These are phyloP conservation scores for Ornithoptera alexandrae DNA, from an alignment of 2,888 invertebrate species.

Conservation along the genomic window DNA sequence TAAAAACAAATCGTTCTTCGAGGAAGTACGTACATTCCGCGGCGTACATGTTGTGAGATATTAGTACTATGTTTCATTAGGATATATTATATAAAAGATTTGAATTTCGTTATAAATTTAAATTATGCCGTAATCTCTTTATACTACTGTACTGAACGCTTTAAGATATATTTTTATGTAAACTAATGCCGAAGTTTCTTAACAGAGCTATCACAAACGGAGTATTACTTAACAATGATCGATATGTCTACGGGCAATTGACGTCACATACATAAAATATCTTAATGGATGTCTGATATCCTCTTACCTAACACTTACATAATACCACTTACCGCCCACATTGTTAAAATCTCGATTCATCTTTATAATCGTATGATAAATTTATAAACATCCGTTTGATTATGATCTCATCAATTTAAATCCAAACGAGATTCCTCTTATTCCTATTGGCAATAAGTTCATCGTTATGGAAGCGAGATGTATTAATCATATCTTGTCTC, in stretches of 20 bases:
- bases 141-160: neutral
- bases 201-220: neutral
- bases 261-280: neutral
- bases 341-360: neutral
- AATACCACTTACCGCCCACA: neutral
- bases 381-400: neutral
- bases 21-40: neutral
- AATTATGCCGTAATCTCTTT: neutral
- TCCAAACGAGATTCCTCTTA: neutral
- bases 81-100: neutral
- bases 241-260: neutral
- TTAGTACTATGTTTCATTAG: neutral
- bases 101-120: neutral
- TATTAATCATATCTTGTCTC: no score
- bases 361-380: neutral
- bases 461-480: neutral
- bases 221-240: neutral
- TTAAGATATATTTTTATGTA: neutral
- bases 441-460: neutral
- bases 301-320: no score
- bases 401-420: neutral
- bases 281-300: neutral
- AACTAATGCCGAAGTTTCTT: neutral
- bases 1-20: neutral
- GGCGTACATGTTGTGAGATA: neutral